Conservation (phyloP, 2,113 vertebrate genomes). For the Perca flavescens region DNA sequence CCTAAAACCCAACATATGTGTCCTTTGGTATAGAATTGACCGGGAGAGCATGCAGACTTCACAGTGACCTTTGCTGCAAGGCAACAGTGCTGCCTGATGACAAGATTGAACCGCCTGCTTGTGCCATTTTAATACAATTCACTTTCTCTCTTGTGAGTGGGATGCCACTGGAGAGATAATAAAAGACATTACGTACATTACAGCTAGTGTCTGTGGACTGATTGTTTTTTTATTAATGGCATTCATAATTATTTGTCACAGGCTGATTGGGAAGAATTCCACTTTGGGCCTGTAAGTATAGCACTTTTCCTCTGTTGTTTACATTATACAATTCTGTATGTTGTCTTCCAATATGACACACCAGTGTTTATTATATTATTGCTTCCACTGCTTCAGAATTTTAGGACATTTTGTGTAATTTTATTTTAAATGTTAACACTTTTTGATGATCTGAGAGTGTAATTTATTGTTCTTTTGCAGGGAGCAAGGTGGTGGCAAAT, state of each 20-base stretch:
- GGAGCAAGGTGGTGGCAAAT: slow-evolving; percentile 12
- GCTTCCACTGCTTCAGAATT: too few species aligned
- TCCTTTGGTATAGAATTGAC: slow-evolving; percentile 9
- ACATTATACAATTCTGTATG: neutral
- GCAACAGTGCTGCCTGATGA: neutral
- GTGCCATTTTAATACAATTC: slow-evolving; percentile 7
- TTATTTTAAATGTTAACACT: neutral
- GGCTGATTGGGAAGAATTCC: neutral
- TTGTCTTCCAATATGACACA: neutral
- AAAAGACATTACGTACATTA: slow-evolving; percentile 12
- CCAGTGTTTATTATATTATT: too few species aligned
- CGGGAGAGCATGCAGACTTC: neutral
- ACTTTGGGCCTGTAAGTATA: neutral
- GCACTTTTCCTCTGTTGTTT: neutral
- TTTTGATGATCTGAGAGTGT: neutral
- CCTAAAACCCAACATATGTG: neutral
- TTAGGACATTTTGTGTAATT: neutral
- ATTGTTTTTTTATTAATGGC: slow-evolving; percentile 17
- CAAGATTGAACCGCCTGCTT: slow-evolving; percentile 1
- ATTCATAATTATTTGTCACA: slow-evolving; percentile 21
- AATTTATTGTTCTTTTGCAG: slow-evolving; percentile 15
- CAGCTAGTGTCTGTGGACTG: slow-evolving; percentile 8
- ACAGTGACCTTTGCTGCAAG: neutral
- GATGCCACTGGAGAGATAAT: slow-evolving; percentile 32
- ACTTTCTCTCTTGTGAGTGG: slow-evolving; percentile 17